Evolutionary conservation across 92 coral and sea anemone genomes (phyloP), one percentile per base, ranked within the genome.

Genomic region (Epizoanthus rinbou): DNA sequence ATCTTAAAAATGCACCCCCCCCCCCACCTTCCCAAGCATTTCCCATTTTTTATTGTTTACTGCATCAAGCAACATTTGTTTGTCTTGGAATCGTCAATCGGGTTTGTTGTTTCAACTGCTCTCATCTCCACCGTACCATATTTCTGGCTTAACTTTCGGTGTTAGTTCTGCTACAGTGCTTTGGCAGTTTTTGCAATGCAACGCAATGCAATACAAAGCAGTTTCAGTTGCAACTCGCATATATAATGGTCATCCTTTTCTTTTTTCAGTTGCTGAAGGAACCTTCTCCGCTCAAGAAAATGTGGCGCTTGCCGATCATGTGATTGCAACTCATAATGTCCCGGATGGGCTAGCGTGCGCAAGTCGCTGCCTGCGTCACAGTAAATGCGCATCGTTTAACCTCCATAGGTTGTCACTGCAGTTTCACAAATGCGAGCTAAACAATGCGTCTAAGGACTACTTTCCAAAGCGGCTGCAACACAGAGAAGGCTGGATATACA

Each of bases 301-400:
- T 57, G 65, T 5, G 7, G 22, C 59, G 24, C 50, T 56, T 18
- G 47, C 28, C 9, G 80, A 64, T 16, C 80, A 74, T 47, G 80
- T 74, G 66, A 74, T 74, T 6, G 8, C 65, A 25, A 54, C 65
- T 24, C 52, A 75, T 15, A 28, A 75, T 33, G 67, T 15, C 80
- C 24, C 35, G 23, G 16, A 56, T 50, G 39, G 28, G 66, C 7
- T 17, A 1, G 52, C 56, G 16, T 75, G 80, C 21, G 80, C 80
- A 19, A 31, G 66, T n/a, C 65, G 5, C 64, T 75, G 80, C 66
- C 24, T 57, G 31, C 64, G 80, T 75, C 53, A 75, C 39, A 56
- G 80, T 24, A 59, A 57, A 25, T 75, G 80, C 28, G 57, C 80
- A 10, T 75, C 80, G 53, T 75, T 75, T 15, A 75, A 75, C 39